These are phyloP conservation scores for Atractosteus spatula DNA, from an alignment of 2,113 vertebrate species.

Conservation along the genomic window DNA sequence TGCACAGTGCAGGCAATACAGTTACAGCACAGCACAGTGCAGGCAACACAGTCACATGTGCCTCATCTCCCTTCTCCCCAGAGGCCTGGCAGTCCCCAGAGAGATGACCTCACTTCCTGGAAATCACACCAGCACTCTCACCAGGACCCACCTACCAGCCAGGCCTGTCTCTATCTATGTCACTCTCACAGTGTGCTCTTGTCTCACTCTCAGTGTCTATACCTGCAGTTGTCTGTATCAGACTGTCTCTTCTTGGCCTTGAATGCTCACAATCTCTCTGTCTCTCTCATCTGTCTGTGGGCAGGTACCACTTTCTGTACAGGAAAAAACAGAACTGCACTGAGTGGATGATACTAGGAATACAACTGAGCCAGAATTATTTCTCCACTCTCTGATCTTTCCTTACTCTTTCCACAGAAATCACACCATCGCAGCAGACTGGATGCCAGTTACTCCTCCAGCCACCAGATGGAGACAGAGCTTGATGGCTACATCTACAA, in stretches of 20 bases:
- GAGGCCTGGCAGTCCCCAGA: constrained; percentile 55
- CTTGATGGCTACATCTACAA: too few species aligned
- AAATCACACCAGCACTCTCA: constrained; percentile 34
- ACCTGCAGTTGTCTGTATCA: too few species aligned
- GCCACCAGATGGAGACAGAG: neutral
- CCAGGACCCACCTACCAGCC: constrained; percentile 53
- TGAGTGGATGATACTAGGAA: too few species aligned
- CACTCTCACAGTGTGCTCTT: neutral
- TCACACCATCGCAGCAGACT: neutral
- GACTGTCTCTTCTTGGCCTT: too few species aligned
- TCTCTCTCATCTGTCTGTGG: too few species aligned
- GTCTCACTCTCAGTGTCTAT: neutral
- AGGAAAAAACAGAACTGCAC: too few species aligned
- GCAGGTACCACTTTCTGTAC: too few species aligned
- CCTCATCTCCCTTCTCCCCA: constrained; percentile 29
- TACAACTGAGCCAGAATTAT: too few species aligned
- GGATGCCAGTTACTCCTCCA: neutral
- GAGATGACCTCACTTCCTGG: constrained; percentile 44
- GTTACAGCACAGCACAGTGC: neutral
- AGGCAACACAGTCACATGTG: neutral
- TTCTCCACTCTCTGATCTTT: too few species aligned
- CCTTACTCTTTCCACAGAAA: too few species aligned
- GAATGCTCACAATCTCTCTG: too few species aligned
- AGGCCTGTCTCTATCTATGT: constrained; percentile 13
- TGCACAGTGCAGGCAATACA: constrained; percentile 1